Conservation (phyloP, 2,113 vertebrate species). For the Oreochromis tanganicae region DNA sequence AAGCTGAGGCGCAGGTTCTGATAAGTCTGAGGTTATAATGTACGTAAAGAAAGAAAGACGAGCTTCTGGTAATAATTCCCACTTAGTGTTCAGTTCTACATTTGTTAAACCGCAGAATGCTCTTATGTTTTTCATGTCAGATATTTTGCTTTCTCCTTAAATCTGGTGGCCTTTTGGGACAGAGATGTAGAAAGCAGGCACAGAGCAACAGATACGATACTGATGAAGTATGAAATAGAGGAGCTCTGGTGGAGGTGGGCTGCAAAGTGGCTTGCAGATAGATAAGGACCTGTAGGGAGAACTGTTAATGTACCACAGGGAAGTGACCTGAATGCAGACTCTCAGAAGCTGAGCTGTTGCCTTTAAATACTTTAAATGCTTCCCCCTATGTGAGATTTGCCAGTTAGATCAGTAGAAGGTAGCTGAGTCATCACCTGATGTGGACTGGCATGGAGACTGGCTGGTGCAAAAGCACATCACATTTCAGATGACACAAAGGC, state of each 20-base stretch:
- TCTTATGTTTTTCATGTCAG: fast-evolving
- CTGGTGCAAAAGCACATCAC: not conserved
- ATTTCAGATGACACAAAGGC: not conserved
- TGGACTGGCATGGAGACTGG: fast-evolving
- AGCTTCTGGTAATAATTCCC: not conserved
- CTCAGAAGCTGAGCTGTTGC: not conserved
- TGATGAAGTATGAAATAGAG: fast-evolving
- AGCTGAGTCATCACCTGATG: not conserved
- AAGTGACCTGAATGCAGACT: not conserved
- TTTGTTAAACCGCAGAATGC: not conserved
- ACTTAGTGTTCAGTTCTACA: fast-evolving
- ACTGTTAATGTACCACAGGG: not conserved
- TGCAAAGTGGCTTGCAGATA: not conserved
- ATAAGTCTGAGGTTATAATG: not conserved
- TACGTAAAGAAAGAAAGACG: not conserved
- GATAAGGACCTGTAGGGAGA: not conserved
- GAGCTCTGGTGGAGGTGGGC: not conserved
- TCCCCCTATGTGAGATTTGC: not conserved
- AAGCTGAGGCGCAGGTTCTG: not conserved
- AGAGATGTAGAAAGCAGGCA: fast-evolving
- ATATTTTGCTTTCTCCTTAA: not conserved
- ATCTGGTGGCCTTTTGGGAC: fast-evolving
- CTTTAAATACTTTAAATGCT: fast-evolving
- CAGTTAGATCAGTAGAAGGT: not conserved
- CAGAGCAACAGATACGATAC: not conserved